Conservation (phyloP, 2,113 vertebrate genomes). For the Hydropotes inermis region DNA sequence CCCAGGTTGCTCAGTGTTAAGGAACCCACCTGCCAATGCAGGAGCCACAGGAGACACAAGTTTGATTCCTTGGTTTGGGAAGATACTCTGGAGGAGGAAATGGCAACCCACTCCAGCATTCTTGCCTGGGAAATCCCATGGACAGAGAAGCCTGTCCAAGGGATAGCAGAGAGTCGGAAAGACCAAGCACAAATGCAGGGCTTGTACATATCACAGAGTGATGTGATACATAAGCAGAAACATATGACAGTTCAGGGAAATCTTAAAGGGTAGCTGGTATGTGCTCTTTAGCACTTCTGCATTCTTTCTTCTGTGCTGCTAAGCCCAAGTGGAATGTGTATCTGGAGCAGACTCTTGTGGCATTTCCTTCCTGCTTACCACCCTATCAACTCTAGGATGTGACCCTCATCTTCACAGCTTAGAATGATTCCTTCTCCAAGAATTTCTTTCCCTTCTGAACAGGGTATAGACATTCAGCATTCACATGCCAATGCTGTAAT, state of each 20-base stretch:
- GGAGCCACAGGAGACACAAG: not conserved
- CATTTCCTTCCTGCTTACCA: not conserved
- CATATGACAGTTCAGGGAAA: not conserved
- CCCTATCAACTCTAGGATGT: not conserved
- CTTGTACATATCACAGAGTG: not conserved
- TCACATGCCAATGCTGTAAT: not conserved
- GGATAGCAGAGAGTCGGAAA: not conserved
- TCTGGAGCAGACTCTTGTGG: too few relatives aligned
- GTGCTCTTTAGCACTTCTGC: not conserved
- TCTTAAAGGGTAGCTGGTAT: not conserved
- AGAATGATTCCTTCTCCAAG: not conserved
- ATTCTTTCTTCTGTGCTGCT: not conserved
- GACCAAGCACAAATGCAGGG: not conserved
- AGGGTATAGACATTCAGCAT: not conserved
- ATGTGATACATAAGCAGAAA: not conserved
- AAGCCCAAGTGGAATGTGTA: not conserved
- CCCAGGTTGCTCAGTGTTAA: not conserved
- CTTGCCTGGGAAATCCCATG: not conserved
- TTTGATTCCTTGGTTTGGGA: not conserved
- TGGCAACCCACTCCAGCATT: not conserved
- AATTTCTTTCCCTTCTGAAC: not conserved
- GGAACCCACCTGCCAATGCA: not conserved
- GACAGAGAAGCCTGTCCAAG: not conserved
- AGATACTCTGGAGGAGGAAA: not conserved
- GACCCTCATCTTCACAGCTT: not conserved